phyloP scores from a whole-genome alignment of 1,140 invertebrate genomes.

The Sycophila sp. region DNA sequence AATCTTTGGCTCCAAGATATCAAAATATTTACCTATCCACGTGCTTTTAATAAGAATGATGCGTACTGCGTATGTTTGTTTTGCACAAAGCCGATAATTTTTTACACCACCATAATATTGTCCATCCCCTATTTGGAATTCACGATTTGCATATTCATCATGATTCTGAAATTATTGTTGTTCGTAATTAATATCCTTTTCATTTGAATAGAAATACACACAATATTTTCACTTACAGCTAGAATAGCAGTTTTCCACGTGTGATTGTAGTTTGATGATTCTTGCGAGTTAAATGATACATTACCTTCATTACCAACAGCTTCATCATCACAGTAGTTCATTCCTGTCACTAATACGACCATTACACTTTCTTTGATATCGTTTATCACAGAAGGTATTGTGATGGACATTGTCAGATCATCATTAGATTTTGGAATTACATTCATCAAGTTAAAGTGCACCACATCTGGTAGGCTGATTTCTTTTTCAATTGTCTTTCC shows the following conservation, averaged over 20 bases:
- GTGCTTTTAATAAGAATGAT: slow-evolving; percentile 16
- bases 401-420: slow-evolving; percentile 38
- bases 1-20: neutral
- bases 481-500: neutral
- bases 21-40: neutral
- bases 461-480: neutral
- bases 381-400: slow-evolving; percentile 43
- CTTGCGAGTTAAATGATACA: neutral
- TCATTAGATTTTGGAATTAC: neutral
- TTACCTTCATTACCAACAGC: neutral
- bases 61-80: slow-evolving; percentile 37
- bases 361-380: slow-evolving; percentile 35
- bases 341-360: slow-evolving; percentile 41
- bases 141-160: neutral
- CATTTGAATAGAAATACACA: neutral
- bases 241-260: slow-evolving; percentile 41
- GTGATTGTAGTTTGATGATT: slow-evolving; percentile 15
- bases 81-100: slow-evolving; percentile 46
- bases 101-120: slow-evolving; percentile 5
- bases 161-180: slow-evolving; percentile 16
- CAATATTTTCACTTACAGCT: slow-evolving; percentile 26
- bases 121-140: slow-evolving; percentile 45
- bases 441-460: slow-evolving; percentile 28
- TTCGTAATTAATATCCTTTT: neutral
- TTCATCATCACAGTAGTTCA: slow-evolving; percentile 34